Percentiles rank a stretch among this genome's conserved stretches.
These are phyloP conservation scores for Watsonalla binaria DNA, from an alignment of 2,888 invertebrate species.

Conservation along the genomic window DNA sequence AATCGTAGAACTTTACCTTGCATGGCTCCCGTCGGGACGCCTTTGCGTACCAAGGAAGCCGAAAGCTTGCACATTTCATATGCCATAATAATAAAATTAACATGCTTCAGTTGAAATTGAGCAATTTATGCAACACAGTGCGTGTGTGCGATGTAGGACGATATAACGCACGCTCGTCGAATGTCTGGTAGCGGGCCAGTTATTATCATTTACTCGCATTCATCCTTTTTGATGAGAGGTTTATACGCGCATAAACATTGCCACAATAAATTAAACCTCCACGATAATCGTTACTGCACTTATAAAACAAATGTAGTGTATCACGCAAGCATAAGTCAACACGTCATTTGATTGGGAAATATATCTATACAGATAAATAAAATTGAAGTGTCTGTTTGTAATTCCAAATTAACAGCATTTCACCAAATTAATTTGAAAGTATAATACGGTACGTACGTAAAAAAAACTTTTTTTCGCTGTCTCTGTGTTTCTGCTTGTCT, in stretches of 20 bases:
- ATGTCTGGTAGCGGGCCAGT: constrained; percentile 33
- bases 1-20: background rate
- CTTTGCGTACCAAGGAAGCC: constrained; percentile 59
- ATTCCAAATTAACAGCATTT: too few relatives aligned
- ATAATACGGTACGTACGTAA: too few relatives aligned
- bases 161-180: constrained; percentile 25
- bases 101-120: constrained; percentile 65
- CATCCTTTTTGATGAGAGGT: constrained; percentile 1
- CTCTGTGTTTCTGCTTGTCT: too few relatives aligned
- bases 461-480: too few relatives aligned
- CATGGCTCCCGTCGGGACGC: constrained; percentile 36
- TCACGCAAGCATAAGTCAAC: too few relatives aligned
- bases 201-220: constrained; percentile 34
- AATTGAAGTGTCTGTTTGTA: too few relatives aligned
- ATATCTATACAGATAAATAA: too few relatives aligned
- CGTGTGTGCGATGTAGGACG: constrained; percentile 25
- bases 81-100: constrained; percentile 63
- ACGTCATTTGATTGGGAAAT: too few relatives aligned
- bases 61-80: constrained; percentile 37
- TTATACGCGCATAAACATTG: background rate
- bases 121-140: constrained; percentile 64
- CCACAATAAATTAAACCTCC: background rate
- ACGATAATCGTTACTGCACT: background rate
- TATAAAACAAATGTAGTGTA: too few relatives aligned
- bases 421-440: too few relatives aligned